These are phyloP conservation scores for Lepidurus arcticus DNA, from an alignment of 1,140 invertebrate species.

Conservation along the genomic window DNA sequence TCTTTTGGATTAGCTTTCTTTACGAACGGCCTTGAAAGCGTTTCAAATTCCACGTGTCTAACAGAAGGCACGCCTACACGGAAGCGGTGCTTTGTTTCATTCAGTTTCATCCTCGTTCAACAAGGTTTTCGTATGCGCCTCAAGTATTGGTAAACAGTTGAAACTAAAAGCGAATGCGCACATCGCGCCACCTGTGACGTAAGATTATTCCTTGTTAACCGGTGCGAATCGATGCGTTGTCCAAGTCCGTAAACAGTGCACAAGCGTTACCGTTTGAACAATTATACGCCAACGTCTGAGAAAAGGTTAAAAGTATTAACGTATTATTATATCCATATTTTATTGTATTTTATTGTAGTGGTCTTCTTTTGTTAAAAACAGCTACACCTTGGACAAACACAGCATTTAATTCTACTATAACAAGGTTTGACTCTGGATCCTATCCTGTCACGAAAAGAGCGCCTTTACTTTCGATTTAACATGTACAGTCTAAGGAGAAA, in stretches of 20 bases:
- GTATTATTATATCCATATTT: not conserved
- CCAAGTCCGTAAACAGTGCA: not conserved
- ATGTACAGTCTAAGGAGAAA: too few species aligned
- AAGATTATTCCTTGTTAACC: not conserved
- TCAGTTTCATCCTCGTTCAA: not conserved
- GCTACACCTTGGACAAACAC: too few species aligned
- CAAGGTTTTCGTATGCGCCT: not conserved
- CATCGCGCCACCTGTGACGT: not conserved
- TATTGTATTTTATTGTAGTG: not conserved
- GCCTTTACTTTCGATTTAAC: too few species aligned
- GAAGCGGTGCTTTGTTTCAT: not conserved
- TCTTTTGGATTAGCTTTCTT: not conserved
- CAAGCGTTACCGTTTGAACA: not conserved
- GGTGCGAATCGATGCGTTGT: constrained; percentile 6
- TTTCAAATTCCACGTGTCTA: not conserved
- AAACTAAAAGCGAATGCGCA: constrained; percentile 1
- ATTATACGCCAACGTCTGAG: not conserved
- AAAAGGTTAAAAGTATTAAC: not conserved
- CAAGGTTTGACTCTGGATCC: too few species aligned
- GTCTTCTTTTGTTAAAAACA: too few species aligned
- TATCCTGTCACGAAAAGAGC: too few species aligned
- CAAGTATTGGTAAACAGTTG: not conserved
- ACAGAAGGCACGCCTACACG: not conserved
- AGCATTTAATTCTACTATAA: too few species aligned
- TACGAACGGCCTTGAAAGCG: not conserved